Evolutionary conservation across 2,113 vertebrate genomes (phyloP), one percentile per base, ranked within the genome.

Genomic region (Larimichthys polyactis): DNA sequence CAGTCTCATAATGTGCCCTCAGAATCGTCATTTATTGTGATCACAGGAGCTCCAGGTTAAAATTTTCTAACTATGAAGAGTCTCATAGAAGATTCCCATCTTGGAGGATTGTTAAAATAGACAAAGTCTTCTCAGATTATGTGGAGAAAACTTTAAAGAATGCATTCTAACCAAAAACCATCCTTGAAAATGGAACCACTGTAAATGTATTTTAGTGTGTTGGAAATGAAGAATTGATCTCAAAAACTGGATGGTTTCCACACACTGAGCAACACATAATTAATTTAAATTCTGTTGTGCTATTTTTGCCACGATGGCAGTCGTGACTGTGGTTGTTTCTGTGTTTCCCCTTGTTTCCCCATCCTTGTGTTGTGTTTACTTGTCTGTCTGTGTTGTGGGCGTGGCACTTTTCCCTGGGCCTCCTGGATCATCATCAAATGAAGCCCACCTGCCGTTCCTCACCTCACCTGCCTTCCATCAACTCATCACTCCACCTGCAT

Each of bases 1-100:
- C 48, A 63, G 76, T 78, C 60, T 79, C 52, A 68, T 79, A 65
- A 29, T 54, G 58, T 77, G 46, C 43, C 5, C 22, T 72, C 54
- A 64, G n/a, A 79, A 82, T 54, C 49, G 55, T 49, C 52, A 54
- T 87, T 54, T 57, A 52, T 19, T 72, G 2, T 54, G 32, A 74
- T 52, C 12, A 49, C 67, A 69, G 20, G 17, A 58, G 58, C 29
- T 66, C 27, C 22, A 48, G 44, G 52, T 73, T 7, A 32, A 49
- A 65, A 59, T 11, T 59, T 20, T 48, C 76, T 48, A 59, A 68
- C 75, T 49, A 62, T 67, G 7, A 51, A 32, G 57, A 71, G 22
- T 74, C 51, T 73, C 49, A 2, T 22, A 5, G 68, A 71, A 59
- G 62, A 58, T 58, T 9, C 49, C 24, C 36, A 67, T 19, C 5